Evolutionary conservation across 2,888 invertebrate species (phyloP), one percentile per base, ranked within the genome.

Genomic region (Polymixis flavicincta): DNA sequence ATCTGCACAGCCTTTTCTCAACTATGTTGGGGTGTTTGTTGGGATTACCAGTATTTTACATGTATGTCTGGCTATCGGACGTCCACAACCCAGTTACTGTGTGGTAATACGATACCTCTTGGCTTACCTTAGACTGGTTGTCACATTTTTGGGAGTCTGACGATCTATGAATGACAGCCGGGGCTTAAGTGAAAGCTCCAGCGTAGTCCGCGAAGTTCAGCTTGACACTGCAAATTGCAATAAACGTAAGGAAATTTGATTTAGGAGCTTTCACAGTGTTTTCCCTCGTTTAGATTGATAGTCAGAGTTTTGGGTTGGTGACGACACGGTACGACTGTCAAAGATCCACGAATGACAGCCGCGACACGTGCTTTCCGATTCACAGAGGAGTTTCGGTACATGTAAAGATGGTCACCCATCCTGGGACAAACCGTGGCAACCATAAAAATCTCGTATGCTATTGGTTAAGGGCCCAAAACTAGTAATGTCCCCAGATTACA

Each of bases 401-500:
- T 9, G n/a, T 61, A 9, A 37, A 37, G 17, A 61, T 61, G n/a
- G n/a, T 63, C 7, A n/a, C 42, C 25, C n/a, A 45, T 64, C 25
- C 6, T 19, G 11, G 25, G 6, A n/a, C 1, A 2, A 61, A 11
- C 9, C n/a, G 17, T 1, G n/a, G 42, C 11, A 63, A 42, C 8
- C 17, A 8, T 28, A 57, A 14, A 57, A 57, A 17, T 17, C 57
- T 57, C 28, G 8, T 28, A 8, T 9, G 28, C 28, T 19, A 28
- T 19, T 57, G 7, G 17, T 55, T 8, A 57, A 28, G 28, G 17
- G 8, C 17, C 17, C 17, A 28, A 28, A 28, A 57, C 17, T 28
- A 14, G 14, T n/a, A 14, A 57, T 42, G 42, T 67, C 57, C 25
- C 14, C 59, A 42, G 17, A 71, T 76, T 54, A 60, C 64, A 32